These are phyloP conservation scores for Diadumene lineata DNA, from an alignment of 92 coral and sea anemone genomes.

Conservation along the genomic window DNA sequence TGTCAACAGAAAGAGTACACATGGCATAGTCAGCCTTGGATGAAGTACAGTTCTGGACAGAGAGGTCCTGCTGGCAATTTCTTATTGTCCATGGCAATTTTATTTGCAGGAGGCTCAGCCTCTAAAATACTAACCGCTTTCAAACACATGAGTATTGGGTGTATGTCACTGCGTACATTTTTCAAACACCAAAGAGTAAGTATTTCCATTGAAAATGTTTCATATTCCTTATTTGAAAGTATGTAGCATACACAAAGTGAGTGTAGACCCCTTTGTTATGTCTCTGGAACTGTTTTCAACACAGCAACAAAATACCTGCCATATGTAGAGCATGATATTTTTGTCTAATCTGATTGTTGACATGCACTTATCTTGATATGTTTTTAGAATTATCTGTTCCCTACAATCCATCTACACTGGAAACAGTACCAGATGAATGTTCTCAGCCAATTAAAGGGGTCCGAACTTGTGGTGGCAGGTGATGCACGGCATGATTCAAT, in stretches of 20 bases:
- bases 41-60: conserved; percentile 41
- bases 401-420: conserved; percentile 35
- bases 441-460: conserved; percentile 7
- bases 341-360: too few relatives aligned
- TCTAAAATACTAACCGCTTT: conserved; percentile 33
- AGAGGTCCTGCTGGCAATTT: conserved; percentile 48
- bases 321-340: too few relatives aligned
- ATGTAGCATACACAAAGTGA: not conserved
- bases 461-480: conserved; percentile 11
- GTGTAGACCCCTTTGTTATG: too few relatives aligned
- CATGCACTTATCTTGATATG: not conserved
- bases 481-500: conserved; percentile 39
- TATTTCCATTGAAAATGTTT: too few relatives aligned
- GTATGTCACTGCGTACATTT: conserved; percentile 18
- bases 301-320: too few relatives aligned
- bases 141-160: conserved; percentile 34
- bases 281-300: too few relatives aligned
- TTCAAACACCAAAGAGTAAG: conserved; percentile 29
- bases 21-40: conserved; percentile 56
- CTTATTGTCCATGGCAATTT: conserved; percentile 39
- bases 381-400: conserved; percentile 25
- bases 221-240: too few relatives aligned
- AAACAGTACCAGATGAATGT: conserved; percentile 31
- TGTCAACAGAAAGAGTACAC: conserved; percentile 24
- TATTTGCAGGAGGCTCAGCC: conserved; percentile 48